Evolutionary conservation across 2,888 invertebrate species (phyloP).

Genomic region (Ephialtes manifestator): DNA sequence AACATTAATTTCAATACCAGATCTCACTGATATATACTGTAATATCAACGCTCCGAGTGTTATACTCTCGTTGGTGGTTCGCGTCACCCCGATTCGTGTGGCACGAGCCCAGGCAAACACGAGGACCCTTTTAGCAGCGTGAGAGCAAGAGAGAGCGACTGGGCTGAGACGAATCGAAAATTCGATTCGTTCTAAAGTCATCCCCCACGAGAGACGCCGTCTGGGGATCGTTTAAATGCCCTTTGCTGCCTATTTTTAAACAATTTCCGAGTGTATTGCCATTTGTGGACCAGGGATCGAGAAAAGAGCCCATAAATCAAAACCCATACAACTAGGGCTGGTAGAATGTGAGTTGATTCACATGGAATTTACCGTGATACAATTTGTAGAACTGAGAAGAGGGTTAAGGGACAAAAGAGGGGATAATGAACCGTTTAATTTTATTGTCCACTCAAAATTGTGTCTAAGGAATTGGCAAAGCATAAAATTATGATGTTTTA

Average conservation of each 20-base stretch:
- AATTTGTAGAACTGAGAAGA: not conserved
- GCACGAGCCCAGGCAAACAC: conserved; percentile 28
- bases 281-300: conserved; percentile 10
- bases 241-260: conserved; percentile 80
- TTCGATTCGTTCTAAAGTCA: conserved; percentile 81
- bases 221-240: conserved; percentile 81
- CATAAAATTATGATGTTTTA: not conserved
- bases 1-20: conserved; percentile 5
- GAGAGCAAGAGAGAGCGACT: conserved; percentile 51
- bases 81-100: conserved; percentile 33
- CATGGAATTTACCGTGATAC: conserved; percentile 19
- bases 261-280: conserved; percentile 73
- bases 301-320: conserved; percentile 51
- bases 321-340: conserved; percentile 20
- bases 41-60: conserved; percentile 64
- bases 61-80: conserved; percentile 34
- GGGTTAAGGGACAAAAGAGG: not conserved
- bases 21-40: not conserved
- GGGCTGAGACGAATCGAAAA: conserved; percentile 72
- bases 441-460: not conserved
- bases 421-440: not conserved
- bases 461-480: not conserved
- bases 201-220: conserved; percentile 73
- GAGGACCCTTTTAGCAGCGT: not conserved
- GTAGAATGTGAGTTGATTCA: conserved; percentile 29